Conservation (phyloP, 2,888 invertebrate genomes). For the Pheosia tremula region DNA sequence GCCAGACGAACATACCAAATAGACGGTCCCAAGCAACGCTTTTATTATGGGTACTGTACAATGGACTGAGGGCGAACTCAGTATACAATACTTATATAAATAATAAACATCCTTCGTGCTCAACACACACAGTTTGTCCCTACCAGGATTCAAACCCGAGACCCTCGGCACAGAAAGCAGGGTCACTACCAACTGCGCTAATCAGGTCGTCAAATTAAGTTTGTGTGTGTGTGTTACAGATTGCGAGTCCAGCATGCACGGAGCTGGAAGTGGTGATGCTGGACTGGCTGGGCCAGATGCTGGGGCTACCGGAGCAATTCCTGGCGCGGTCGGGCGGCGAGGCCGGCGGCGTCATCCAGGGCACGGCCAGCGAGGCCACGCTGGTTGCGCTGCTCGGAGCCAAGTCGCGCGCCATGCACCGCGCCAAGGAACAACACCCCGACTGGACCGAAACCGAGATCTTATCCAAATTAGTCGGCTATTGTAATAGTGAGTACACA, state of each 20-base stretch:
- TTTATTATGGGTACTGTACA: too few relatives aligned
- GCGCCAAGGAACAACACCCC: conserved; percentile 88
- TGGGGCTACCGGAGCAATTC: conserved; percentile 93
- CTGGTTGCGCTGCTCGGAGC: conserved; percentile 96
- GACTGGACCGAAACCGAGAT: conserved; percentile 90
- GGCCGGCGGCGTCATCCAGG: conserved; percentile 96
- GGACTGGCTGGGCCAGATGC: conserved; percentile 98
- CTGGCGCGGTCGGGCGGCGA: conserved; percentile 93
- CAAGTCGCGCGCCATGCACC: conserved; percentile 88
- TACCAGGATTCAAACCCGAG: too few relatives aligned
- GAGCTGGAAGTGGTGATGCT: conserved; percentile 97
- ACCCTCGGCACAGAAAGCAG: too few relatives aligned
- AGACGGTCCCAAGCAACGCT: too few relatives aligned
- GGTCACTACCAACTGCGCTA: too few relatives aligned
- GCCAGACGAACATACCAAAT: too few relatives aligned
- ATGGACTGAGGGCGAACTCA: too few relatives aligned
- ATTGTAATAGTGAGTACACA: conserved; percentile 90
- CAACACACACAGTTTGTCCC: too few relatives aligned
- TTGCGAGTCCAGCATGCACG: conserved; percentile 97
- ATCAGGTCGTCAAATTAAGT: too few relatives aligned
- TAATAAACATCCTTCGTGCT: too few relatives aligned
- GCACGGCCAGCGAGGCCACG: conserved; percentile 98
- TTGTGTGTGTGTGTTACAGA: conserved; percentile 78
- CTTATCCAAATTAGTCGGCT: conserved; percentile 92
- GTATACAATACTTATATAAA: too few relatives aligned